Evolutionary conservation across 2,113 vertebrate species (phyloP).

Genomic region (Myotis yumanensis): DNA sequence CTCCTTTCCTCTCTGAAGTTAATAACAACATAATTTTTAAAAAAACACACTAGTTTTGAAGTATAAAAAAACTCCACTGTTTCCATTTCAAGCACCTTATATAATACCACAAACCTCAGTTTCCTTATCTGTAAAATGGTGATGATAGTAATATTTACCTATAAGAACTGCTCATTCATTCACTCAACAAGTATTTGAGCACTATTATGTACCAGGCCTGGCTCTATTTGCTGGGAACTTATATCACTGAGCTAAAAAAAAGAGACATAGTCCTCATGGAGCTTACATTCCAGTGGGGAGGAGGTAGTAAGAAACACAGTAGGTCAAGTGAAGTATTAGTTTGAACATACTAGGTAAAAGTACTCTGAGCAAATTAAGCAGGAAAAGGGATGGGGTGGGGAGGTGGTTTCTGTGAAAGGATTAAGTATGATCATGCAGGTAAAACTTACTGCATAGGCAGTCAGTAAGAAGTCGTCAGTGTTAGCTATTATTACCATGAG

Average conservation of each 20-base stretch:
- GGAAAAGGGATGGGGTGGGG: background rate
- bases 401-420: background rate
- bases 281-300: background rate
- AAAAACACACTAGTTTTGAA: background rate
- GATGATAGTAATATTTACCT: background rate
- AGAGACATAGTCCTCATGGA: background rate
- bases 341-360: background rate
- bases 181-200: background rate
- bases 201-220: background rate
- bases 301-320: background rate
- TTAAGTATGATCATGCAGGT: background rate
- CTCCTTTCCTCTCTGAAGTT: too few relatives aligned
- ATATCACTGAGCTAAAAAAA: background rate
- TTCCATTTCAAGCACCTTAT: background rate
- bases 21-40: too few relatives aligned
- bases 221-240: background rate
- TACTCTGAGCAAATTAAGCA: background rate
- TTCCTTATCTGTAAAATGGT: background rate
- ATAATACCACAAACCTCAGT: conserved; percentile 10
- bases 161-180: background rate
- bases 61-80: background rate
- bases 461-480: background rate
- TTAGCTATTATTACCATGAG: background rate
- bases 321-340: background rate
- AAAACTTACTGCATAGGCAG: background rate